Base-by-base conservation (phyloP, 2,113 vertebrate genomes). In the Bucco capensis region DNA sequence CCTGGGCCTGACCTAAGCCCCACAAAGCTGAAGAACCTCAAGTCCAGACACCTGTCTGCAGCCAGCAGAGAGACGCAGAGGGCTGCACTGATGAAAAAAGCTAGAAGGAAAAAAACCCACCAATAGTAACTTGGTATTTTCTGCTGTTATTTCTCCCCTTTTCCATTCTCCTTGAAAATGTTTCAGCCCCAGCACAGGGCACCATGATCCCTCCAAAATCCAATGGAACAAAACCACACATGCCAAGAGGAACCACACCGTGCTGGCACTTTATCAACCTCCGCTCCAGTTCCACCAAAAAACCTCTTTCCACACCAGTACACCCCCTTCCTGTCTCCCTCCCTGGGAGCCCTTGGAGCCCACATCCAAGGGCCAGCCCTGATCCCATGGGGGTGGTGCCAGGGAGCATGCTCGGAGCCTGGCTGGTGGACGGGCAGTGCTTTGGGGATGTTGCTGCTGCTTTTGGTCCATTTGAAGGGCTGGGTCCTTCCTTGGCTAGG, bases 301-400 rank as follows among this genome's bases (percentile, higher is more conserved):
- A 67, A 3, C 12, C 31, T 0, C 71, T 16, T 22, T 33, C 54
- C 40, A 4, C 25, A 33, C 42, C 49, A 33, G 10, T 13, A 17
- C 47, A 2, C 11, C 31, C 50, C 50, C 50, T 50, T 25, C 49
- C 44, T 46, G 14, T 19, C 44, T 47, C 54, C 19, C 22, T 10
- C 60, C 56, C 60, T 18, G 0, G 33, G 1, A 3, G 53, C 70
- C 51, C 57, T 16, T 0, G 3, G 46, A 35, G 33, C 40, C 62
- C 67, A 1, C 0, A 0, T 10, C 6, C 0, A 6, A 15, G 44
- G 47, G 54, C 61, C 61, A 19, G 46, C 22, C 0, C 0, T 0
- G 2, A 3, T 24, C 4, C 2, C n/a, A 42, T 2, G 6, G 2
- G 12, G 58, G 23, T 44, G 50, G 71, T 0, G 0, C 37, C 1